Evolutionary conservation across 92 coral and sea anemone species (phyloP).

Genomic region (Zoanthus sansibaricus): DNA sequence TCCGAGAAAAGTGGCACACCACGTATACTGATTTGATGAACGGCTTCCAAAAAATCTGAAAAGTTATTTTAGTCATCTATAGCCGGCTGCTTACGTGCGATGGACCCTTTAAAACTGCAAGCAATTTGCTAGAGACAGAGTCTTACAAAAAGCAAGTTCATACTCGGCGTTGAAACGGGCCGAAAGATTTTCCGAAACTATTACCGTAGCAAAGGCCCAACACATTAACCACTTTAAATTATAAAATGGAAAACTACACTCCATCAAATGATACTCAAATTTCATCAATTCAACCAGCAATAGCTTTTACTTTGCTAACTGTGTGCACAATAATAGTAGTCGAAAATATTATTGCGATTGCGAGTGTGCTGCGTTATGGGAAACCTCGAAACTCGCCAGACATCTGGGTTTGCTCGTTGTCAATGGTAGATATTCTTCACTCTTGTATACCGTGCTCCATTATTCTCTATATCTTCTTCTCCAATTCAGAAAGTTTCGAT

Average conservation of each 20-base stretch:
- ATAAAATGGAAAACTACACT: conserved; percentile 33
- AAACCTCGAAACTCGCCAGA: conserved; percentile 54
- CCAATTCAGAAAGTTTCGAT: conserved; percentile 41
- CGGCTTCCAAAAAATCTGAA: too few species aligned
- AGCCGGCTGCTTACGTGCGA: neutral
- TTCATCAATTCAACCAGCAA: conserved; percentile 23
- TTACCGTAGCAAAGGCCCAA: neutral
- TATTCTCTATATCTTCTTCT: conserved; percentile 53
- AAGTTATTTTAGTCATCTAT: neutral
- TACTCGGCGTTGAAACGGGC: neutral
- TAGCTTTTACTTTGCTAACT: conserved; percentile 48
- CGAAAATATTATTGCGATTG: conserved; percentile 64
- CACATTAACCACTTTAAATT: neutral
- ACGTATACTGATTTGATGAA: too few species aligned
- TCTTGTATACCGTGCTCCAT: conserved; percentile 66
- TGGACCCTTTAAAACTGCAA: neutral
- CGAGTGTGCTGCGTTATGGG: conserved; percentile 69
- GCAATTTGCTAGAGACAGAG: neutral
- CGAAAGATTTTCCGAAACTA: neutral
- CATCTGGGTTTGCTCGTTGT: conserved; percentile 63
- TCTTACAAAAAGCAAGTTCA: neutral
- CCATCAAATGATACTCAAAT: neutral
- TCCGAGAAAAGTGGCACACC: neutral
- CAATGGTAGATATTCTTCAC: conserved; percentile 67
- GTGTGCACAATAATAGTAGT: conserved; percentile 54